phyloP scores from a whole-genome alignment of 2,797 vertebrate genomes.

The Rhyacichthys aspro region DNA sequence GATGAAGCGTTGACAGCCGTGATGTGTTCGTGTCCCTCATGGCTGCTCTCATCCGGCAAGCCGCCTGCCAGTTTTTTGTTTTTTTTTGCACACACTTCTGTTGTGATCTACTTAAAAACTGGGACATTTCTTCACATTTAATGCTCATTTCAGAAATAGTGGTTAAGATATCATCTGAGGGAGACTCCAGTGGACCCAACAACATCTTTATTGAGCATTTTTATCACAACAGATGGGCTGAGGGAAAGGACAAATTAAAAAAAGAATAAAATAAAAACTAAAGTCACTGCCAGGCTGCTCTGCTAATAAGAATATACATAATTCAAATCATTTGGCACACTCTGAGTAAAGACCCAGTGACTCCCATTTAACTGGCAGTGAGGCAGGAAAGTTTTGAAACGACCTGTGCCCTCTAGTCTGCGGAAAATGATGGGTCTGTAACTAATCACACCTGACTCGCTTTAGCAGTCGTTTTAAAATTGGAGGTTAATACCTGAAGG shows the following conservation, averaged over 20 bases:
- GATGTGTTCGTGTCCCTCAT: conserved; percentile 49
- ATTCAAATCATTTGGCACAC: conserved; percentile 10
- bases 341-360: neutral
- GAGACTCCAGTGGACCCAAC: conserved; percentile 32
- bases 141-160: conserved; percentile 40
- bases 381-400: neutral
- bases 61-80: conserved; percentile 46
- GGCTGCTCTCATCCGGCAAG: conserved; percentile 45
- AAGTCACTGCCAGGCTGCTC: conserved; percentile 16
- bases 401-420: neutral
- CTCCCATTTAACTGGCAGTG: neutral
- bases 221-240: conserved; percentile 35
- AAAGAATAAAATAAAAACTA: neutral
- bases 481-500: no score
- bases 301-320: conserved; percentile 16
- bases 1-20: conserved; percentile 53
- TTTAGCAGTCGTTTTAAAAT: neutral
- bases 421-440: neutral
- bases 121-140: conserved; percentile 55
- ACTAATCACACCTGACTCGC: neutral
- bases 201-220: conserved; percentile 30
- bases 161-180: conserved; percentile 13
- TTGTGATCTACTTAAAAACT: conserved; percentile 65
- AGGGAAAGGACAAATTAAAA: conserved; percentile 6
- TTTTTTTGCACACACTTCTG: conserved; percentile 28